Base-by-base conservation (phyloP, 2,888 invertebrate species). In the Bhutanitis thaidina region DNA sequence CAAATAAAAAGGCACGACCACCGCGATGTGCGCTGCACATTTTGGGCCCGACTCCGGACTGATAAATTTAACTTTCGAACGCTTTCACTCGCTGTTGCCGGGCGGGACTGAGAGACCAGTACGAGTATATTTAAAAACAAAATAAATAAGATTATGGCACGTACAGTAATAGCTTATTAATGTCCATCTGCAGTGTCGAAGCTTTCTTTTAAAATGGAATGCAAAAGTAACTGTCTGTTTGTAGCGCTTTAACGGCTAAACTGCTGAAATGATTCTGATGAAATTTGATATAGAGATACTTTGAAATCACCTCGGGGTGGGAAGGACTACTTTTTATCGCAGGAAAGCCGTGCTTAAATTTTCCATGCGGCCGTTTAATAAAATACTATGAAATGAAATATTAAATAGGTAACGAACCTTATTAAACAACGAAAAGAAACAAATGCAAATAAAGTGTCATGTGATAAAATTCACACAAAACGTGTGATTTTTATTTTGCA, bases 1-100 rank as follows among this genome's bases (percentile, higher is more conserved):
- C 41, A 52, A 52, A 46, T 52, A 52, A 46, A 51, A 40, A 46
- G 15, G 29, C 27, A 36, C 30, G 41, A 14, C 51, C 51, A 46
- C 35, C 51, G 46, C 46, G 37, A 36, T 15, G 51, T 13, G 41
- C 30, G 41, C 30, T 32, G 50, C 44, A 20, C 39, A 15, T 32
- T 34, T 20, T 35, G 35, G 34, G 10, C 10, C 12, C 44, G 38
- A 10, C 20, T 20, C 30, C 13, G 27, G 1, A 12, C 7, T 34
- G 34, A 10, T 51, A 51, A 46, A 46, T 41, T 52, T 37, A 52
- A 51, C 29, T 37, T 37, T 37, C 32, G 30, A 46, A 41, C 36
- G 45, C 15, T 45, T 30, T 39, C 45, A 29, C 27, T 14, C 39
- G 38, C 32, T 38, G 34, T 52, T 52, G 45, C 32, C 32, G 41